Conservation (phyloP, 2,113 vertebrate species). For the Halcyon malimbica region DNA sequence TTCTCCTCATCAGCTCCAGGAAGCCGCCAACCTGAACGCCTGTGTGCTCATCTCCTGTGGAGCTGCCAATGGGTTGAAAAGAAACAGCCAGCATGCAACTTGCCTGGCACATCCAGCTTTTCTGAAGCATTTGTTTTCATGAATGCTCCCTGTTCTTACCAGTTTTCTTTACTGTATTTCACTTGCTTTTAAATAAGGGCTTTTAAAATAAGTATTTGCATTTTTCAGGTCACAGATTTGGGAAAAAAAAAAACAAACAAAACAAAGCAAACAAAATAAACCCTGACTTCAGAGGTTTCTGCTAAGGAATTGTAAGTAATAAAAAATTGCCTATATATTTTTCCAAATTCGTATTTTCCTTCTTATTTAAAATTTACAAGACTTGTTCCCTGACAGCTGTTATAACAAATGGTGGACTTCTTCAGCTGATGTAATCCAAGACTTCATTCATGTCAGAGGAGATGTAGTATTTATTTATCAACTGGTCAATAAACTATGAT, state of each 20-base stretch:
- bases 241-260: neutral
- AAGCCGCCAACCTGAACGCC: neutral
- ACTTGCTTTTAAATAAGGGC: neutral
- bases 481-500: neutral
- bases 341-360: neutral
- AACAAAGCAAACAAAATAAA: neutral
- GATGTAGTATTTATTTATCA: neutral
- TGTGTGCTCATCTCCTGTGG: neutral
- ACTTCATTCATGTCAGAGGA: neutral
- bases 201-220: neutral
- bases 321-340: neutral
- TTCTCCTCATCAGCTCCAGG: neutral
- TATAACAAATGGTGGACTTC: neutral
- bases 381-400: neutral
- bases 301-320: neutral
- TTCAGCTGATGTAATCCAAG: constrained; percentile 30
- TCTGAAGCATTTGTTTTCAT: neutral
- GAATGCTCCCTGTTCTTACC: neutral
- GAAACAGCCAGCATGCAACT: neutral
- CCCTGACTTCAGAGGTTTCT: neutral
- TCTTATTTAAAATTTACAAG: neutral
- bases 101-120: neutral
- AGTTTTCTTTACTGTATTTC: neutral
- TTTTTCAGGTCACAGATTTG: neutral
- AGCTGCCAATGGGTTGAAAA: neutral